These are phyloP conservation scores for Rhagonycha lutea DNA, from an alignment of 2,888 invertebrate species.

Conservation along the genomic window DNA sequence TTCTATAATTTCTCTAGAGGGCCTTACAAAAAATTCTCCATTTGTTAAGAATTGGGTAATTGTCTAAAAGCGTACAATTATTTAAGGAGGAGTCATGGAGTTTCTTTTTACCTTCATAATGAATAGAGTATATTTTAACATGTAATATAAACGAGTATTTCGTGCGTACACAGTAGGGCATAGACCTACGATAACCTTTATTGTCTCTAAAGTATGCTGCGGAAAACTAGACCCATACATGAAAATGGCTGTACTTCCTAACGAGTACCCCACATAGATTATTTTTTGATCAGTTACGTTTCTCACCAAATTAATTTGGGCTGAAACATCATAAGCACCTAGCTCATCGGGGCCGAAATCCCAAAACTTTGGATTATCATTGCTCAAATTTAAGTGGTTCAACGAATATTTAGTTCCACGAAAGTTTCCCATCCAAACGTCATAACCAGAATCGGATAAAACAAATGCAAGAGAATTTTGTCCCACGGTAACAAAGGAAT, in stretches of 20 bases:
- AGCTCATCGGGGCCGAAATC: slow-evolving; percentile 49
- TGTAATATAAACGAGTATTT: background rate
- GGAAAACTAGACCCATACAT: slow-evolving; percentile 67
- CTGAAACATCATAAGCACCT: slow-evolving; percentile 46
- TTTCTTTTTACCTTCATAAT: background rate
- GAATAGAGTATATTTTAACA: background rate
- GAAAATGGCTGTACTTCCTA: slow-evolving; percentile 77
- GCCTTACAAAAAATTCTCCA: background rate
- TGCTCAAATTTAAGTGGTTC: slow-evolving; percentile 43
- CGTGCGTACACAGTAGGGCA: slow-evolving; percentile 54
- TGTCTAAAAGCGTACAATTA: no score
- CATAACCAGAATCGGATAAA: slow-evolving; percentile 59
- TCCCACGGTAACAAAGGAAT: slow-evolving; percentile 43
- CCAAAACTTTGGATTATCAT: slow-evolving; percentile 47
- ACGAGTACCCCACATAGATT: slow-evolving; percentile 82
- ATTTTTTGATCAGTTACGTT: slow-evolving; percentile 46
- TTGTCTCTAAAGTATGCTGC: slow-evolving; percentile 61
- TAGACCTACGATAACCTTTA: slow-evolving; percentile 58
- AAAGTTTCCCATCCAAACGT: slow-evolving; percentile 61
- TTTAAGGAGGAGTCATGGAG: no score
- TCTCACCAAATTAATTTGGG: slow-evolving; percentile 44
- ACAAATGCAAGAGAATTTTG: slow-evolving; percentile 42
- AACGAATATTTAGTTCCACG: slow-evolving; percentile 50
- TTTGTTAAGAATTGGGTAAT: background rate
- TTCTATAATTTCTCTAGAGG: background rate